A percentile compares a stretch with the other conserved stretches of the same genome.
Conservation (phyloP, 2,113 vertebrate species). For the Ceuthmochares aereus region DNA sequence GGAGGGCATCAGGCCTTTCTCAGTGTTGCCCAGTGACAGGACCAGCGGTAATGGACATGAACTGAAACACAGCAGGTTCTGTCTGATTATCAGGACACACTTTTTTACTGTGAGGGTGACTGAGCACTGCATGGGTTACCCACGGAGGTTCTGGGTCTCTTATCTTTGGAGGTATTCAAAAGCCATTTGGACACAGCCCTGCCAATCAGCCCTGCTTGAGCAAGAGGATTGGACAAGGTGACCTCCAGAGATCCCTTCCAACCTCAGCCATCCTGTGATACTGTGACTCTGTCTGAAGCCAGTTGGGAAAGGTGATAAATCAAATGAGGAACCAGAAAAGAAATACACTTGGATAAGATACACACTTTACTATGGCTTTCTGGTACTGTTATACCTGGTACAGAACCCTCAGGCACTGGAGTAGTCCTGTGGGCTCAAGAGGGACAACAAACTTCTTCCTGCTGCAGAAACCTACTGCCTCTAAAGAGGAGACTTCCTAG, state of each 20-base stretch:
- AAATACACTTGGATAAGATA: background rate
- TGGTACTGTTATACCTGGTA: background rate
- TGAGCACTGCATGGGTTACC: background rate
- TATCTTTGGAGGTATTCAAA: background rate
- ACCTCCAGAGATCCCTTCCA: background rate
- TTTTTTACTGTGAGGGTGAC: background rate
- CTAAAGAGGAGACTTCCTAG: background rate
- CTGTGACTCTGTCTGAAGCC: background rate
- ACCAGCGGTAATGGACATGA: accelerated
- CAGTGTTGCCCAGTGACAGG: background rate
- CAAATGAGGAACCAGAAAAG: background rate
- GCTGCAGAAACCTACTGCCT: background rate
- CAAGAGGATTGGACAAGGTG: background rate
- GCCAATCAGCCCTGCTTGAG: background rate
- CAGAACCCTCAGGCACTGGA: background rate
- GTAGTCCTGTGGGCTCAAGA: background rate
- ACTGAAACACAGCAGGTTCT: accelerated
- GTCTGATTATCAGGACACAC: background rate
- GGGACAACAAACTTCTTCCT: background rate
- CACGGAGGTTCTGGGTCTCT: background rate
- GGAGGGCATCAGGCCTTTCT: background rate
- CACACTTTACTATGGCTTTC: background rate
- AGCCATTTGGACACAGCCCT: accelerated
- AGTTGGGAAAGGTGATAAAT: background rate
- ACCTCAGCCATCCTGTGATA: background rate